phyloP scores from a whole-genome alignment of 1,140 invertebrate species.

The Bombus breviceps region DNA sequence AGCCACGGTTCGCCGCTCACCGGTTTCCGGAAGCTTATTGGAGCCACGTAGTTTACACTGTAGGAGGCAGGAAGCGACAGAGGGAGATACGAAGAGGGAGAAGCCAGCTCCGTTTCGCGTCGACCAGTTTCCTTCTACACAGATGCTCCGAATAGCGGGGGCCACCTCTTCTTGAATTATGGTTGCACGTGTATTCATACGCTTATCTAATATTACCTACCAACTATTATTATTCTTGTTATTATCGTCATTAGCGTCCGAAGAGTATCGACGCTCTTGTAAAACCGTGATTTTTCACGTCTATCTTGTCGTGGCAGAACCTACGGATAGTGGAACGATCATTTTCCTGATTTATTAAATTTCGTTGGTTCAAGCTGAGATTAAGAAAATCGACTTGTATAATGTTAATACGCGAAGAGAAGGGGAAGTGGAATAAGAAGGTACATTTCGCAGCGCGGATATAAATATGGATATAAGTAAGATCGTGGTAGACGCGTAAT shows the following conservation, averaged over 20 bases:
- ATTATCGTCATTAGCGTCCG: background rate
- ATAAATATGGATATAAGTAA: too few species aligned
- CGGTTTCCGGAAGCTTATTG: conserved; percentile 67
- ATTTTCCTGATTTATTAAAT: too few species aligned
- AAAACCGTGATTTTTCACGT: background rate
- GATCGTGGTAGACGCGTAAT: too few species aligned
- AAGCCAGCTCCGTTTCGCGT: background rate
- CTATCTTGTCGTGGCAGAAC: background rate
- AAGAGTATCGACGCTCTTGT: background rate
- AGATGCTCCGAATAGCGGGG: conserved; percentile 29
- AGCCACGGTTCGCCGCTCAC: conserved; percentile 51
- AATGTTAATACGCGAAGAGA: too few species aligned
- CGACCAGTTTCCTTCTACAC: conserved; percentile 31
- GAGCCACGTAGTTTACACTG: conserved; percentile 61
- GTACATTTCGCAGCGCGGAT: too few species aligned
- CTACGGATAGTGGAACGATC: too few species aligned
- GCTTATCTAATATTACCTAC: conserved; percentile 5
- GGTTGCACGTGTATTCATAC: background rate
- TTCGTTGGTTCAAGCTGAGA: too few species aligned
- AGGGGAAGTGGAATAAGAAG: too few species aligned
- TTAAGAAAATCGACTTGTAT: too few species aligned
- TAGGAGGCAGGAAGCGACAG: conserved; percentile 34
- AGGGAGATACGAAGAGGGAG: conserved; percentile 26
- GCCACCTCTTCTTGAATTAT: conserved; percentile 39
- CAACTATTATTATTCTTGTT: background rate